phyloP scores from a whole-genome alignment of 1,140 invertebrate species.

The Ladona fulva region DNA sequence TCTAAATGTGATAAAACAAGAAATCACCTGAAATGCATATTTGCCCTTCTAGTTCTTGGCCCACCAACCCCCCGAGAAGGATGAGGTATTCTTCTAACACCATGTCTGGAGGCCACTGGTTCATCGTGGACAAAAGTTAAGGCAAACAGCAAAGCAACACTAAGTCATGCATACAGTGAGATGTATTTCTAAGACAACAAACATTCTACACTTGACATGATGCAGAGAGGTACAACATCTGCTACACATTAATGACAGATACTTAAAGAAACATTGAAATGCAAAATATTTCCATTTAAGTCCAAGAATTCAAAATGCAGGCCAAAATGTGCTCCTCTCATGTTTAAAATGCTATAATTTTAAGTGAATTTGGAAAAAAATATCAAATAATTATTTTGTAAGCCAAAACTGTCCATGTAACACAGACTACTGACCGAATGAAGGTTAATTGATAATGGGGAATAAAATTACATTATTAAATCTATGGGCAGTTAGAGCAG shows the following conservation, averaged over 20 bases:
- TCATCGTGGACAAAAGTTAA: constrained; percentile 66
- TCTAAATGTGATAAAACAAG: constrained; percentile 15
- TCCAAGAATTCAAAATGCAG: too few species aligned
- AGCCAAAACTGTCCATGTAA: too few species aligned
- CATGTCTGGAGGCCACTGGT: constrained; percentile 68
- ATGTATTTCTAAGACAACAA: background rate
- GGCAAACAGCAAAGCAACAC: constrained; percentile 31
- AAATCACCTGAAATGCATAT: constrained; percentile 78
- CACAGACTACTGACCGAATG: too few species aligned
- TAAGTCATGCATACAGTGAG: background rate
- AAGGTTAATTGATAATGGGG: background rate
- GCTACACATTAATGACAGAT: background rate
- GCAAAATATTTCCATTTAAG: too few species aligned
- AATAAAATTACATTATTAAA: background rate
- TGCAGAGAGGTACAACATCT: background rate
- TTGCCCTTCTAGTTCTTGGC: constrained; percentile 61
- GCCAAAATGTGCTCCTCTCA: too few species aligned
- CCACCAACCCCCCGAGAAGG: constrained; percentile 65
- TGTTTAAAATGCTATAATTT: too few species aligned
- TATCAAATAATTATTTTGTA: too few species aligned
- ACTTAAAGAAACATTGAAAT: too few species aligned
- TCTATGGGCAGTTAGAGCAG: background rate
- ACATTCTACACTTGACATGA: background rate
- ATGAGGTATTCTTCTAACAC: constrained; percentile 76
- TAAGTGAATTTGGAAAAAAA: too few species aligned